Evolutionary conservation across 2,113 vertebrate genomes (phyloP).

Genomic region (Zosterops hypoxanthus): DNA sequence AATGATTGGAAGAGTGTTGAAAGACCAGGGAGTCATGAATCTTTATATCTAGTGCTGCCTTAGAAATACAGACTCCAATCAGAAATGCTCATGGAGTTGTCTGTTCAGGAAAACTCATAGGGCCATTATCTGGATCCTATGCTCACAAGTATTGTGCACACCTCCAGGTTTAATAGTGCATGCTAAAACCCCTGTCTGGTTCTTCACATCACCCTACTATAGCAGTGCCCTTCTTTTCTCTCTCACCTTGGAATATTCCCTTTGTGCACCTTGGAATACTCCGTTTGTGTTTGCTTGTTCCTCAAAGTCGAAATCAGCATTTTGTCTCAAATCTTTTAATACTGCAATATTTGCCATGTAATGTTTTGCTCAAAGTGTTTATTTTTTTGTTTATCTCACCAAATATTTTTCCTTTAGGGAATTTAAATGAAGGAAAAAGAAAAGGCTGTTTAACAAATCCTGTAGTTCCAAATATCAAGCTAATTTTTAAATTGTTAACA

Average conservation of each 20-base stretch:
- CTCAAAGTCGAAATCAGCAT: background rate
- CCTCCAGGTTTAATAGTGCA: background rate
- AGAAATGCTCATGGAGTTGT: background rate
- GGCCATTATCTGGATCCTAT: background rate
- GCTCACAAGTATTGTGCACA: rapidly evolving
- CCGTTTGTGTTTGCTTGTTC: background rate
- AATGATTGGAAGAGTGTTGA: background rate
- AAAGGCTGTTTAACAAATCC: background rate
- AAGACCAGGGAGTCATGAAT: background rate
- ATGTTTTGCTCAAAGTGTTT: background rate
- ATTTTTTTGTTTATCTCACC: background rate
- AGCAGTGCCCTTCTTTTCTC: background rate
- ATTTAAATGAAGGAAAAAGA: background rate
- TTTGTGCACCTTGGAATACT: background rate
- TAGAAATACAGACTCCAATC: background rate
- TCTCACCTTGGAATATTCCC: background rate
- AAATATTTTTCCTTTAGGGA: background rate
- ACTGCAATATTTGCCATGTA: background rate
- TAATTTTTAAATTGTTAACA: background rate
- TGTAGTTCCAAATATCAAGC: background rate
- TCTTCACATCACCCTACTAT: background rate
- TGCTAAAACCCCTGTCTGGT: background rate
- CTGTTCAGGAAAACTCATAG: background rate
- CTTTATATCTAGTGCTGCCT: background rate
- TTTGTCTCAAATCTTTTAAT: background rate